phyloP scores from a whole-genome alignment of 2,797 vertebrate species.

The Ceryle rudis region DNA sequence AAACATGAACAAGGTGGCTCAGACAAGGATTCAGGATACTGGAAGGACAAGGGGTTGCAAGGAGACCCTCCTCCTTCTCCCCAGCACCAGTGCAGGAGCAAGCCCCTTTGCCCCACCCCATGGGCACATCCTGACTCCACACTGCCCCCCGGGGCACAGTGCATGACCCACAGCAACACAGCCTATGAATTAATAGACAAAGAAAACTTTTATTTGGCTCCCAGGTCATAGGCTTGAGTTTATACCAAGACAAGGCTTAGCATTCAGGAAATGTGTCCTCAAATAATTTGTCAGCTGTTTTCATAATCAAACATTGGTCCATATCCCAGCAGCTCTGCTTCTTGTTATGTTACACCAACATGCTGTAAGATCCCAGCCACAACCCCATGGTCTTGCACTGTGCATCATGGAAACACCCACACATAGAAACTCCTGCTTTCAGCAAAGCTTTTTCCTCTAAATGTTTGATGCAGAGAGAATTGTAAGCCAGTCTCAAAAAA shows the following conservation, averaged over 20 bases:
- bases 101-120: neutral
- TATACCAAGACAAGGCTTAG: neutral
- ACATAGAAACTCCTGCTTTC: neutral
- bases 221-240: neutral
- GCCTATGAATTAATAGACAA: accelerated
- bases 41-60: neutral
- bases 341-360: neutral
- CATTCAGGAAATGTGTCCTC: neutral
- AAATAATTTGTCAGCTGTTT: neutral
- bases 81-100: neutral
- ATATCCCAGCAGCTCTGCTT: neutral
- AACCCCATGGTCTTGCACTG: accelerated
- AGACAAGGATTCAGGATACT: neutral
- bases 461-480: neutral
- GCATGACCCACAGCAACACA: neutral
- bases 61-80: neutral
- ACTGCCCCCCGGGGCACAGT: accelerated
- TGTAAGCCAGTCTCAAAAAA: neutral
- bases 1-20: neutral
- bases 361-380: neutral
- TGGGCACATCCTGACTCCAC: accelerated
- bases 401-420: accelerated
- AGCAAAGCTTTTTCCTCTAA: neutral
- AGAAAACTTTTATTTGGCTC: neutral
- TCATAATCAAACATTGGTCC: neutral